Evolutionary conservation across 2,797 vertebrate genomes (phyloP), one percentile per base, ranked within the genome.

Genomic region (Poeciliopsis gracilis): DNA sequence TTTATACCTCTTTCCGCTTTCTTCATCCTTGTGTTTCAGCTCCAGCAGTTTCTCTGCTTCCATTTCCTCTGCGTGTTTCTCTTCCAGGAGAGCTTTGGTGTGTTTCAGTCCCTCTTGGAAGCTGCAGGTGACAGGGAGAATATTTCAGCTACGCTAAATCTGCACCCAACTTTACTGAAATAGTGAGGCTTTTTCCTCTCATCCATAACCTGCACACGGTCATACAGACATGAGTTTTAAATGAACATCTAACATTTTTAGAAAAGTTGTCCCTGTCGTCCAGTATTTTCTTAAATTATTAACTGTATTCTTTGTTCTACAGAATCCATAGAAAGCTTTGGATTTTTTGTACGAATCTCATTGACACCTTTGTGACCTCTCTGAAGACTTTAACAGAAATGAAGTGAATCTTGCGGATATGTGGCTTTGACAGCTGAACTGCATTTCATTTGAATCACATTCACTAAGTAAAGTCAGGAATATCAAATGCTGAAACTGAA

Each of bases 31-130:
- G 77, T 93, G 90, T 75, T 93, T 95, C 1, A 57, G 55, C 61
- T 92, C 92, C 67, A 88, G 75, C 75, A 90, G 25, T 78, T 88
- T 94, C 73, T 95, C 94, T 51, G 90, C 89, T 9, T 79, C 53
- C 15, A 79, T 92, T 76, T 94, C 93, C 23, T 93, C 94, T 25
- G 93, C 90, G n/a, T 84, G 73, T 81, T 93, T 95, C 76, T 95
- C 87, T 59, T 95, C 94, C 81, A 94, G 91, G 23, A 93, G 78
- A 0, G 83, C 90, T 90, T 95, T 96, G 76, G 55, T 92, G 81
- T 91, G 92, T 84, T 95, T 96, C 61, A 96, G 82, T 78, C 95
- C 96, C 84, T 96, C 96, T 83, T 95, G 94, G 81, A 90, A 94
- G 76, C 96, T 96, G 78, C 51, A 33, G 79, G 77, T 69, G 2